These are phyloP conservation scores for Carduelis carduelis DNA, from an alignment of 2,797 vertebrate species.

Conservation along the genomic window DNA sequence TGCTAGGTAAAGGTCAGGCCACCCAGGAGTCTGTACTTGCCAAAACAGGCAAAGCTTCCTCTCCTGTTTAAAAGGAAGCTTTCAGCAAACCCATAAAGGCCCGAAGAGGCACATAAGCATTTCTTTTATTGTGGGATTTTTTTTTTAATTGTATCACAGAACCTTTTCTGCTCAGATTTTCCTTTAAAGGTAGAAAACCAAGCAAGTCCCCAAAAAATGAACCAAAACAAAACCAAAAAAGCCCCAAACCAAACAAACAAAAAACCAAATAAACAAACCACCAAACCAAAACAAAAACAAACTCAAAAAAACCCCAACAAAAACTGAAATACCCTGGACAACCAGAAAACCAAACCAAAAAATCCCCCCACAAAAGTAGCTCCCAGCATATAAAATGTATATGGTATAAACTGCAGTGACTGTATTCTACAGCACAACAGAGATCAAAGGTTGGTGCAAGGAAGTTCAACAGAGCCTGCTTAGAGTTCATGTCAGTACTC, in stretches of 20 bases:
- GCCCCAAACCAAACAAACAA: background rate
- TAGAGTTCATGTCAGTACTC: background rate
- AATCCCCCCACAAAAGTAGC: accelerated
- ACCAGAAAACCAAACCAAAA: background rate
- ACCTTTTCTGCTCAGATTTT: background rate
- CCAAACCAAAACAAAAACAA: background rate
- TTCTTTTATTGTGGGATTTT: background rate
- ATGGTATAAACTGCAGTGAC: background rate
- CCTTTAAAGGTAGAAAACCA: background rate
- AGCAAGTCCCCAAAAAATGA: background rate
- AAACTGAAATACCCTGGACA: accelerated
- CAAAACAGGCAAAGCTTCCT: background rate
- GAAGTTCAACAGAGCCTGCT: background rate
- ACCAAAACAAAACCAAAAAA: background rate
- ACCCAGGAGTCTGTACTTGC: background rate
- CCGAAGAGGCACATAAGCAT: background rate
- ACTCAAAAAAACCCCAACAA: too few species aligned
- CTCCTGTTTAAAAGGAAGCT: background rate
- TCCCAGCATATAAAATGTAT: background rate
- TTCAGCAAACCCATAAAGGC: background rate
- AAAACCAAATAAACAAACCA: background rate
- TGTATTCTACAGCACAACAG: background rate
- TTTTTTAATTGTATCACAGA: background rate
- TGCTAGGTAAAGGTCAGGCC: background rate
- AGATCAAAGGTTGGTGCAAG: background rate